These are phyloP conservation scores for Paguma larvata DNA, from an alignment of 2,797 vertebrate species.

Conservation along the genomic window DNA sequence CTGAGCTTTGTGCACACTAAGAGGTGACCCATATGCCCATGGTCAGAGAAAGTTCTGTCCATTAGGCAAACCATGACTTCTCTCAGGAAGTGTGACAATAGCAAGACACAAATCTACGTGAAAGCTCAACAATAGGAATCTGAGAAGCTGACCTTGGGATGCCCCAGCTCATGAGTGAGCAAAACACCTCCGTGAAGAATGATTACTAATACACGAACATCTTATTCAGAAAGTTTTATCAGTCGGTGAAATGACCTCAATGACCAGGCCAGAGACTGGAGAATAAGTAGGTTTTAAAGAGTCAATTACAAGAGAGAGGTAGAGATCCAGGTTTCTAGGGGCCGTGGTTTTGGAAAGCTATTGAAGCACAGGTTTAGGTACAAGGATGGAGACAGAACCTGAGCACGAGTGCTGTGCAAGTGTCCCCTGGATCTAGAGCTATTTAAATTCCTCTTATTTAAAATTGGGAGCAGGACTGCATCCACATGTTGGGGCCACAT, in stretches of 20 bases:
- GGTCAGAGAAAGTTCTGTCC: neutral
- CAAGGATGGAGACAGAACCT: neutral
- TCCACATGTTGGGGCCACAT: neutral
- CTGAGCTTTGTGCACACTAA: neutral
- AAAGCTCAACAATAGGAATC: neutral
- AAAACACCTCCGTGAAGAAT: neutral
- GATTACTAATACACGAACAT: neutral
- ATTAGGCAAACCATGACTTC: no score
- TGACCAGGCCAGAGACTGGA: neutral
- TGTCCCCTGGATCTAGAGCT: neutral
- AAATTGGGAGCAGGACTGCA: neutral
- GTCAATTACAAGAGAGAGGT: neutral
- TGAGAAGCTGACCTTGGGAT: neutral
- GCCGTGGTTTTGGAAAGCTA: neutral
- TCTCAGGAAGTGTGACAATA: neutral
- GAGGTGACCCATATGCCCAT: neutral
- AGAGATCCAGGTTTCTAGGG: neutral
- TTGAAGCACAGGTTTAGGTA: neutral
- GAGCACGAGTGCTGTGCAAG: neutral
- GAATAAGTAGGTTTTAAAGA: neutral
- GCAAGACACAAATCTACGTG: neutral
- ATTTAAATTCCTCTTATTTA: neutral
- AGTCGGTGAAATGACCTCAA: neutral
- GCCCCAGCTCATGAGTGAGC: neutral
- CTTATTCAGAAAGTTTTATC: slow-evolving; percentile 11